Percentiles rank a stretch among this genome's conserved stretches.
Evolutionary conservation across 2,888 invertebrate species (phyloP).

Genomic region (Abscondita cerata): DNA sequence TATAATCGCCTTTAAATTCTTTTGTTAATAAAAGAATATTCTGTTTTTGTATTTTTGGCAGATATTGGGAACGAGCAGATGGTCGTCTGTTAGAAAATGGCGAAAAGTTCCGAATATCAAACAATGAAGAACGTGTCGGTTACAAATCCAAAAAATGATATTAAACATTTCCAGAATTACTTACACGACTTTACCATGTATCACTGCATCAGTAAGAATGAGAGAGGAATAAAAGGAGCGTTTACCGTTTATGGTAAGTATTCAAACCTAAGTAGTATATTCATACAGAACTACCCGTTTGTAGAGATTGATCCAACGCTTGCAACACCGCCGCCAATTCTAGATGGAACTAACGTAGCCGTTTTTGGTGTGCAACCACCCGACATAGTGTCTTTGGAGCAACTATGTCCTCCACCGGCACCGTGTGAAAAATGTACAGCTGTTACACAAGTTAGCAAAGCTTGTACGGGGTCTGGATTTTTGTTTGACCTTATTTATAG

Average conservation of each 20-base stretch:
- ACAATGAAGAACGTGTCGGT: slow-evolving; percentile 61
- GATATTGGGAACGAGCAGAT: slow-evolving; percentile 84
- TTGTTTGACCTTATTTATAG: slow-evolving; percentile 65
- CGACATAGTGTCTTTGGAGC: slow-evolving; percentile 63
- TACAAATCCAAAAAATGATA: slow-evolving; percentile 79
- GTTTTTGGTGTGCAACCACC: slow-evolving; percentile 70
- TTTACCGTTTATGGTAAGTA: slow-evolving; percentile 70
- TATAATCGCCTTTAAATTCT: no score
- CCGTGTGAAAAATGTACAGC: slow-evolving; percentile 68
- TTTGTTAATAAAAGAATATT: no score
- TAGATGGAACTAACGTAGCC: slow-evolving; percentile 44
- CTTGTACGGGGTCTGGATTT: slow-evolving; percentile 64
- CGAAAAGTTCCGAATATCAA: slow-evolving; percentile 69
- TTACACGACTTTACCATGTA: slow-evolving; percentile 77
- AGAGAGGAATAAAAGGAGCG: slow-evolving; percentile 77
- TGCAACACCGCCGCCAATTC: slow-evolving; percentile 59
- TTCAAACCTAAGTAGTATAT: not conserved
- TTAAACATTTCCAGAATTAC: slow-evolving; percentile 76
- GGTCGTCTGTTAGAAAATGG: slow-evolving; percentile 74
- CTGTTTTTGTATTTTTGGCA: slow-evolving; percentile 58
- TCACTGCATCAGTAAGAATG: slow-evolving; percentile 86
- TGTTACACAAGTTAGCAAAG: slow-evolving; percentile 48
- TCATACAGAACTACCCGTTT: not conserved
- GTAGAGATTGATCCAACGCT: slow-evolving; percentile 60
- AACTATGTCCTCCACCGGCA: slow-evolving; percentile 67